Base-by-base conservation (phyloP, 2,113 vertebrate genomes). In the Dermatemys mawii region DNA sequence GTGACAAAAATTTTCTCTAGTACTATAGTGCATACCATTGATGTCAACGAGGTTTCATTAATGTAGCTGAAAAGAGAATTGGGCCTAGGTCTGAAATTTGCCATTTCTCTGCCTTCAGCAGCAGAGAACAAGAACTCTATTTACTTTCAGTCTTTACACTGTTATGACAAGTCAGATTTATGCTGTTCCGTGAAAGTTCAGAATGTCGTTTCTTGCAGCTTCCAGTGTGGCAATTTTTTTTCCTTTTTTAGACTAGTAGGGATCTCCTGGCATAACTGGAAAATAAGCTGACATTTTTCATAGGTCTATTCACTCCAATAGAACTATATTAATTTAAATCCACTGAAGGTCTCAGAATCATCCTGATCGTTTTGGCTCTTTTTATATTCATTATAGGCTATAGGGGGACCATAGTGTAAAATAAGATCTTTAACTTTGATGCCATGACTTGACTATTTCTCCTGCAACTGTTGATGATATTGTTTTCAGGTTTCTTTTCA, bases 11-110 rank as follows among this genome's bases (percentile, higher is more conserved):
- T 1, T 22, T 67, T 38, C 63, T 70, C 19, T 70, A 19, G 16
- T 21, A 70, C 17, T 14, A 67, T 41, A 35, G 4, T 83, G 0
- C 0, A 19, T 6, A 38, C 1, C 0, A 0, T 91, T 83, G 75
- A 54, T 41, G 50, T 54, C 50, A 81, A 38, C 27, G 4, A 41
- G 8, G 26, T 78, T 79, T 13, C 29, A 78, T 44, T 81, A 88
- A 32, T 8, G 1, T 13, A 41, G 6, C 70, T 75, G 27, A 89
- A 91, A 85, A 0, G 0, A 0, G 0, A 81, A 87, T 93, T 70
- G 51, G n/a, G 16, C 49, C 88, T 84, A 83, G 76, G 80, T 90
- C 27, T 81, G 32, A 38, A 49, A 76, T 79, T 95, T 87, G 32
- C 57, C 50, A 84, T 87, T 89, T 10, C 9, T 90, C 19, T 48